These are phyloP conservation scores for Desmodus rotundus DNA, from an alignment of 2,113 vertebrate genomes.

Conservation along the genomic window DNA sequence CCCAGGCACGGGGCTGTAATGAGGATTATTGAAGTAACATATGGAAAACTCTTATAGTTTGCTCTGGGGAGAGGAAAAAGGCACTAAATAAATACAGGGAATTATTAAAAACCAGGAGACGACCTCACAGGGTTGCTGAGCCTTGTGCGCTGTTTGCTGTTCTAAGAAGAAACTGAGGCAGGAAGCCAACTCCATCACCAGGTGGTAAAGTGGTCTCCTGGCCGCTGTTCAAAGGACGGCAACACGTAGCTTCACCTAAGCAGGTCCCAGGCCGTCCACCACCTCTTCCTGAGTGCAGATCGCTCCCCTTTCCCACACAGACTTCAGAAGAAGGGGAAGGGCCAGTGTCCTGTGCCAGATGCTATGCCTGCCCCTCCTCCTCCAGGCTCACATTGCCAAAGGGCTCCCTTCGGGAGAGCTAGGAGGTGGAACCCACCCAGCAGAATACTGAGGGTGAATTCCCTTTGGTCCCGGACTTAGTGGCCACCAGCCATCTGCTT, in stretches of 20 bases:
- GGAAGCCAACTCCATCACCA: conserved; percentile 44
- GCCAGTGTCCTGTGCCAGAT: neutral
- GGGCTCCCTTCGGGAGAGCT: neutral
- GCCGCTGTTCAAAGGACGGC: neutral
- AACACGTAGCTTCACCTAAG: neutral
- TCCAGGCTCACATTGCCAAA: neutral
- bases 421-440: neutral
- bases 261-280: neutral
- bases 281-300: neutral
- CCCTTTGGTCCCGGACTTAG: neutral
- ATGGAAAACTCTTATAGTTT: conserved; percentile 50
- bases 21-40: conserved; percentile 56
- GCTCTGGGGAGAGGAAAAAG: conserved; percentile 55
- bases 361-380: neutral
- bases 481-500: neutral
- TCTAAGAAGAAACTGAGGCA: conserved; percentile 48
- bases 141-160: conserved; percentile 35
- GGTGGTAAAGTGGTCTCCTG: conserved; percentile 59
- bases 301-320: neutral
- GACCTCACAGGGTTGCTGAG: conserved; percentile 47
- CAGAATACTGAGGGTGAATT: neutral
- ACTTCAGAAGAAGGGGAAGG: neutral
- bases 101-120: conserved; percentile 64
- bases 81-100: conserved; percentile 61
- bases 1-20: conserved; percentile 1